A percentile compares a stretch with the other conserved stretches of the same genome.
Conservation (phyloP, 92 coral and sea anemone genomes). For the Epizoanthus stellaris region DNA sequence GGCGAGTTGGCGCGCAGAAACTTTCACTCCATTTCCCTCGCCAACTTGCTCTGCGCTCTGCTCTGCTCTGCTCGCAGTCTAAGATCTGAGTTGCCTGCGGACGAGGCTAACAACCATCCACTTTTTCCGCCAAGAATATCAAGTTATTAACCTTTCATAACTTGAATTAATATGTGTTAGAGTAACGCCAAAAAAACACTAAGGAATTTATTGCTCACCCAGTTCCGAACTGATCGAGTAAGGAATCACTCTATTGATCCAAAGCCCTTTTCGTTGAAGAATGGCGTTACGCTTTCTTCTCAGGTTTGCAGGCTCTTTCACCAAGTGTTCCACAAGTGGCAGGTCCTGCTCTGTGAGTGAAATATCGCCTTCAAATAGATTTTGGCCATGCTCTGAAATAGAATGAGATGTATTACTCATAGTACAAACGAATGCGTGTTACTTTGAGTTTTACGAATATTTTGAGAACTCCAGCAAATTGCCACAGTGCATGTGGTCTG, state of each 20-base stretch:
- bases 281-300: conserved; percentile 27
- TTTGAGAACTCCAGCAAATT: too few species aligned
- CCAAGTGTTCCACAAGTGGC: conserved; percentile 29
- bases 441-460: too few species aligned
- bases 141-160: too few species aligned
- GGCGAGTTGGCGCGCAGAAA: too few species aligned
- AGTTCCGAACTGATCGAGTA: conserved; percentile 14
- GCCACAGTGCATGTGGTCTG: too few species aligned
- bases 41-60: too few species aligned
- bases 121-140: too few species aligned
- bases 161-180: background rate
- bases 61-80: too few species aligned
- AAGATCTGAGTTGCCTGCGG: too few species aligned
- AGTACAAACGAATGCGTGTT: too few species aligned
- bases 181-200: background rate
- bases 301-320: conserved; percentile 20
- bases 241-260: conserved; percentile 32
- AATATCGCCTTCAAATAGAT: conserved; percentile 28
- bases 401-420: background rate
- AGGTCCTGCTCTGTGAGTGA: background rate
- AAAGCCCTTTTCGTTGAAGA: conserved; percentile 24
- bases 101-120: too few species aligned
- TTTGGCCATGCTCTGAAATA: conserved; percentile 19
- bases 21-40: too few species aligned
- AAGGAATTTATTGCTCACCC: background rate